phyloP scores from a whole-genome alignment of 2,797 vertebrate genomes.

The Antrozous pallidus region DNA sequence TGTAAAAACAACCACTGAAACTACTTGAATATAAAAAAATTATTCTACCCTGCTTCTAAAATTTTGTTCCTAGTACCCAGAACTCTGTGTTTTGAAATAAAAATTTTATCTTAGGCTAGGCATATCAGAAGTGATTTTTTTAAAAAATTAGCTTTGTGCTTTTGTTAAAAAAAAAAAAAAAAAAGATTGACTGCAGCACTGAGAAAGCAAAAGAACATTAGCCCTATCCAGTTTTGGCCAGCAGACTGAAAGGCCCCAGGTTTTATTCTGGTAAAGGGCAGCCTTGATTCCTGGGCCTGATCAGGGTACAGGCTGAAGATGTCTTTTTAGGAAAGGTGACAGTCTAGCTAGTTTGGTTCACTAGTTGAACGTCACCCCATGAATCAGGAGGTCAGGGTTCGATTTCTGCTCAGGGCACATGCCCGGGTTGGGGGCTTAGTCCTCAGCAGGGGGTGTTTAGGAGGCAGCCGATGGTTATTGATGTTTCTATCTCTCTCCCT shows the following conservation, averaged over 20 bases:
- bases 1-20: background rate
- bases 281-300: too few species aligned
- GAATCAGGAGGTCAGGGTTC: too few species aligned
- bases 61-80: background rate
- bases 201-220: background rate
- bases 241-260: too few species aligned
- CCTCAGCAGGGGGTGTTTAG: too few species aligned
- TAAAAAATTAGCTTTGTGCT: background rate
- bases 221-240: too few species aligned
- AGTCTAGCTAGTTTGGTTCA: too few species aligned
- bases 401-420: too few species aligned
- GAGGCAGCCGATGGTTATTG: too few species aligned
- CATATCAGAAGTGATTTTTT: background rate
- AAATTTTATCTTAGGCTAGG: background rate
- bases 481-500: too few species aligned
- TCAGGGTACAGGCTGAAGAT: background rate
- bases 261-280: too few species aligned
- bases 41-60: conserved; percentile 6
- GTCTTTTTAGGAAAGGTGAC: background rate
- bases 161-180: conserved; percentile 23
- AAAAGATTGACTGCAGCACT: background rate
- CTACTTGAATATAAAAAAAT: background rate
- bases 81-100: background rate
- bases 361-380: too few species aligned
- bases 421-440: too few species aligned